Conservation (phyloP, 2,888 invertebrate species). For the Bedellia somnulentella region DNA sequence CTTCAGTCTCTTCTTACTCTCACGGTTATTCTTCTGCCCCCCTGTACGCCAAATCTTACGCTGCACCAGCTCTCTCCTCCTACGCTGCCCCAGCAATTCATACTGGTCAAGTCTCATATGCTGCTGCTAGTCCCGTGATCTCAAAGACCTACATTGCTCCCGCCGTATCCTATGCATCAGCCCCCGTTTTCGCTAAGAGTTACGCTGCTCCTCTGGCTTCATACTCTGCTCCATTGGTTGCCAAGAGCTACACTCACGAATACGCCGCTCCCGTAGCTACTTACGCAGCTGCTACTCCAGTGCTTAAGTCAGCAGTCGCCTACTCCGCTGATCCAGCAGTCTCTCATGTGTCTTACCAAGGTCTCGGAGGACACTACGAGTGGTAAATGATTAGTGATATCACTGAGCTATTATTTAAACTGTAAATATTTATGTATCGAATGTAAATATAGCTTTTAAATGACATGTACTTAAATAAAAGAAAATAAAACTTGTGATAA, state of each 20-base stretch:
- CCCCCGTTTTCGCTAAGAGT: conserved; percentile 13
- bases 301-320: conserved; percentile 27
- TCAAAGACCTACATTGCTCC: conserved; percentile 21
- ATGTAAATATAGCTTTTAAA: too few species aligned
- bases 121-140: conserved; percentile 28
- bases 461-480: too few species aligned
- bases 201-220: conserved; percentile 10
- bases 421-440: too few species aligned
- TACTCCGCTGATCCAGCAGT: conserved; percentile 65
- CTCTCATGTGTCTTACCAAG: conserved; percentile 65
- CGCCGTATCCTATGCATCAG: conserved; percentile 11
- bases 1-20: conserved; percentile 9
- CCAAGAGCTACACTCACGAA: conserved; percentile 17
- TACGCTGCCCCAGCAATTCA: conserved; percentile 23
- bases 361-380: conserved; percentile 65
- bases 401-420: too few species aligned
- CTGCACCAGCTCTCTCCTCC: conserved; percentile 16
- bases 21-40: conserved; percentile 8
- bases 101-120: conserved; percentile 42
- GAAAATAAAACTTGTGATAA: too few species aligned
- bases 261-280: conserved; percentile 18
- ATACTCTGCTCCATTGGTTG: conserved; percentile 9
- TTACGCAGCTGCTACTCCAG: conserved; percentile 26
- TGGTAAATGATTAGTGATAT: too few species aligned
- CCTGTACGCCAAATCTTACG: conserved; percentile 18